These are phyloP conservation scores for Enteromius fasciolatus DNA, from an alignment of 2,797 vertebrate genomes.

Conservation along the genomic window DNA sequence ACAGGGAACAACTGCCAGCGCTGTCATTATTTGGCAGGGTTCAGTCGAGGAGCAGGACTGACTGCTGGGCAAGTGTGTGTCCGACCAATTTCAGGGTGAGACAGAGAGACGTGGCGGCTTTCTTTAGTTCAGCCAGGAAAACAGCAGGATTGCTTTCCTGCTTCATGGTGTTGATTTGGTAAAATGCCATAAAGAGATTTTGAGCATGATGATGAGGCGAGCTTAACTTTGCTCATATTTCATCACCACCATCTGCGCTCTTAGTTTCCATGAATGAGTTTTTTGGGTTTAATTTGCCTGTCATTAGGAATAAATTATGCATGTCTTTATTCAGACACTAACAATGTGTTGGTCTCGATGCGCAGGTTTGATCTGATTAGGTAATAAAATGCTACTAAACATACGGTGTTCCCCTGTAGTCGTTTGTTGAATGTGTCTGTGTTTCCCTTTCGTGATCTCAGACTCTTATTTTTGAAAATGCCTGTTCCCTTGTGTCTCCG, in stretches of 20 bases:
- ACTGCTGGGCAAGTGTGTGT: background rate
- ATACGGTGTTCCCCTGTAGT: background rate
- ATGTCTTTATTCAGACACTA: background rate
- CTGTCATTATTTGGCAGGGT: slow-evolving; percentile 11
- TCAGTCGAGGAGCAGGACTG: background rate
- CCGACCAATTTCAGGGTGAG: slow-evolving; percentile 23
- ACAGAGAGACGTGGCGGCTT: background rate
- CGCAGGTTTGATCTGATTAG: background rate
- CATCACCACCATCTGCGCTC: background rate
- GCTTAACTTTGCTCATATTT: background rate
- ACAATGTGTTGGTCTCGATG: background rate
- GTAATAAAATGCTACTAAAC: background rate
- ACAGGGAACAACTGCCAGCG: background rate
- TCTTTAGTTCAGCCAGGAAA: background rate
- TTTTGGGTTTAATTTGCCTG: background rate
- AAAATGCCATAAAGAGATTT: background rate
- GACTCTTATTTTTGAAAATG: no score
- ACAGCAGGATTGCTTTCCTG: slow-evolving; percentile 7
- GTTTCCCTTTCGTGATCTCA: no score
- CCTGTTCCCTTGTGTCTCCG: no score
- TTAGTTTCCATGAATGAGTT: background rate
- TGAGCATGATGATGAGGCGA: background rate
- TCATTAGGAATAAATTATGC: no score
- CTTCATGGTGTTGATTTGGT: background rate
- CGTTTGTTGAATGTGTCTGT: no score